Conservation (phyloP, 2,888 invertebrate genomes). For the Thyatira batis region DNA sequence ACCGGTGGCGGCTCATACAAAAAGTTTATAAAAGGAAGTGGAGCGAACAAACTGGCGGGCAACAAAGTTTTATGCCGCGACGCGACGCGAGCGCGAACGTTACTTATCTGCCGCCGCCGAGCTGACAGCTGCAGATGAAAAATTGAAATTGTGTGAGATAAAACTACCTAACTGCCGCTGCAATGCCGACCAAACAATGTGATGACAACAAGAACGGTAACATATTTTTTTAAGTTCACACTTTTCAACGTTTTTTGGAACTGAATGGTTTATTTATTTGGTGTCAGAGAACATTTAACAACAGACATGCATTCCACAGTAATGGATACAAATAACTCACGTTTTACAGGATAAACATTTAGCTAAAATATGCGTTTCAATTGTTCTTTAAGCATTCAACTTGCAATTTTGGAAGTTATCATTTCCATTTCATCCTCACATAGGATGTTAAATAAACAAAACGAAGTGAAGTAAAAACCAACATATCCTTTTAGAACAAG, state of each 20-base stretch:
- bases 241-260: neutral
- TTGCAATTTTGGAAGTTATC: no score
- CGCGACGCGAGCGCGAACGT: conserved; percentile 70
- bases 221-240: conserved; percentile 23
- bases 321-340: neutral
- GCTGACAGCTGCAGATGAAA: conserved; percentile 82
- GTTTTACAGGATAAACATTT: neutral
- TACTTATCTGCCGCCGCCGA: conserved; percentile 78
- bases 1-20: conserved; percentile 58
- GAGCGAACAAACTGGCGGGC: conserved; percentile 76
- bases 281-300: neutral
- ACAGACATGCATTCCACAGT: neutral
- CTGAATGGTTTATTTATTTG: neutral
- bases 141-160: conserved; percentile 83
- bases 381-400: no score
- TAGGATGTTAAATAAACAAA: neutral
- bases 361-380: no score
- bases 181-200: conserved; percentile 70
- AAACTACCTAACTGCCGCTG: conserved; percentile 78
- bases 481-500: neutral
- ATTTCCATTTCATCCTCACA: neutral
- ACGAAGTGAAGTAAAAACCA: neutral
- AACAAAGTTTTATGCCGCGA: conserved; percentile 75
- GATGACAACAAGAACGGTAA: conserved; percentile 46
- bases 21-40: conserved; percentile 79